Percentiles rank a stretch among this genome's conserved stretches.
These are phyloP conservation scores for Steatornis caripensis DNA, from an alignment of 2,113 vertebrate genomes.

Conservation along the genomic window DNA sequence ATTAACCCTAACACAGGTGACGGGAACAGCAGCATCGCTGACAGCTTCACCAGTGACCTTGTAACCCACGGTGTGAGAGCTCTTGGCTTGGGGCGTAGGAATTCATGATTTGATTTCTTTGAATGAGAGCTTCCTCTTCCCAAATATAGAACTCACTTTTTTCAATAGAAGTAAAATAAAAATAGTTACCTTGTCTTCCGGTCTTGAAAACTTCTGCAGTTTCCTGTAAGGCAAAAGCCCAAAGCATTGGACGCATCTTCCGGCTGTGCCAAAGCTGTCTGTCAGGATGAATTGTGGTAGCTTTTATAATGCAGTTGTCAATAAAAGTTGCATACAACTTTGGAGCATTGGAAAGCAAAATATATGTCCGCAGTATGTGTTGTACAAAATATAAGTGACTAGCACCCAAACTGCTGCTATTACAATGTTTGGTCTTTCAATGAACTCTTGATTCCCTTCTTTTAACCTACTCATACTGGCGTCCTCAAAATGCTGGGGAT, in stretches of 20 bases:
- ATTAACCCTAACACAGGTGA: not conserved
- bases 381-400: not conserved
- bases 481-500: not conserved
- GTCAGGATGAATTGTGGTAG: not conserved
- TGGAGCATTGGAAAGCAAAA: not conserved
- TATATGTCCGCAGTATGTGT: not conserved
- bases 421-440: not conserved
- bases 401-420: not conserved
- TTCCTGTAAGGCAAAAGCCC: not conserved
- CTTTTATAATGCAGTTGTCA: not conserved
- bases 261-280: not conserved
- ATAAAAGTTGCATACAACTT: not conserved
- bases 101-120: not conserved
- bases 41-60: not conserved
- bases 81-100: not conserved
- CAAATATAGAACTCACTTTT: not conserved
- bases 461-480: not conserved
- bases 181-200: not conserved
- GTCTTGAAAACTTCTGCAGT: not conserved
- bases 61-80: not conserved
- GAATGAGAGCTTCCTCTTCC: not conserved
- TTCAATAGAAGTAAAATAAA: not conserved
- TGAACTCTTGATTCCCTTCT: not conserved
- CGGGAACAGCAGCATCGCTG: not conserved
- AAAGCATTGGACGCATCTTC: not conserved